Base-by-base conservation (phyloP, 2,888 invertebrate species). In the Cremastinae sp. region DNA sequence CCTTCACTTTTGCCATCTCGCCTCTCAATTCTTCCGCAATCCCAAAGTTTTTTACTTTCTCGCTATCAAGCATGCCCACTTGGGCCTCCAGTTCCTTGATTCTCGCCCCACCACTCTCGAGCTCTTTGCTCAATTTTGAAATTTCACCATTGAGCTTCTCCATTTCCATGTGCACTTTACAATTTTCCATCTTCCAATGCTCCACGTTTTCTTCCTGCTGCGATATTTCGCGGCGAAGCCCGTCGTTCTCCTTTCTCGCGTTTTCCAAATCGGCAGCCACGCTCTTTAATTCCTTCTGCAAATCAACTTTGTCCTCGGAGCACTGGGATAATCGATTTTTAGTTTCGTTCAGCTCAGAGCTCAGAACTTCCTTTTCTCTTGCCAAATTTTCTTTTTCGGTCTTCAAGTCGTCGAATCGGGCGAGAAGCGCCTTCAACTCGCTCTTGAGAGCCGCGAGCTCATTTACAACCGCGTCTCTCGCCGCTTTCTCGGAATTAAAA, bases 361-460 rank as follows among this genome's bases (percentile, higher is more conserved):
- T 75, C 38, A 80, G 41, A 38, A 45, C 62, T 16, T 80, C 79
- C 36, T 56, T 53, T 16, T 79, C 79, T 18, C 16, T 56, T 5
- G 34, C 59, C 9, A 75, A 14, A 22, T 64, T 71, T 9, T 61
- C 65, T 8, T 68, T 81, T 22, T 79, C 79, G n/a, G 36, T 18
- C n/a, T 70, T 78, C 14, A 78, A 49, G 16, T 74, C 77, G 9
- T 81, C 79, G 12, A 84, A 58, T 59, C 74, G 79, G 0, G 4
- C 36, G 9, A 83, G 64, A 41, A 84, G 69, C 65, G 79, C 79
- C 45, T 80, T 81, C n/a, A 84, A 62, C 41, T 84, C 81, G 10
- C 66, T 66, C 61, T 84, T 84, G 22, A 85, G 28, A 5, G 83
- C 78, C 12, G 20, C 51, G 12, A 84, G 72, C 62, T 83, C 83